These are phyloP conservation scores for Fringilla coelebs DNA, from an alignment of 2,797 vertebrate species.

Conservation along the genomic window DNA sequence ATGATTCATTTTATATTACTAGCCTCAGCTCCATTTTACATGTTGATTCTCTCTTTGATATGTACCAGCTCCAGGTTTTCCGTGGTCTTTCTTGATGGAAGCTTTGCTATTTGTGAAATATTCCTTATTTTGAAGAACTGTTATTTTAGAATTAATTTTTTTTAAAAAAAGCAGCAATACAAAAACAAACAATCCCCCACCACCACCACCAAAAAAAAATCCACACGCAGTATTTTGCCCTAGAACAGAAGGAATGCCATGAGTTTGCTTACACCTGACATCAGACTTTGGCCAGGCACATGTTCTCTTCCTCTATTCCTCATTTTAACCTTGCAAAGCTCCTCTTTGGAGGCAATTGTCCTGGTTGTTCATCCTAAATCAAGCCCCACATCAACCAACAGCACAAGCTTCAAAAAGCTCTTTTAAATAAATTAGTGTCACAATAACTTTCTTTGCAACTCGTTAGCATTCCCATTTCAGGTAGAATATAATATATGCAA, in stretches of 20 bases:
- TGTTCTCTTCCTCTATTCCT: not conserved
- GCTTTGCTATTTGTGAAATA: not conserved
- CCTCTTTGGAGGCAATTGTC: not conserved
- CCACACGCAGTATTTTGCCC: not conserved
- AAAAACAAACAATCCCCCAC: not conserved
- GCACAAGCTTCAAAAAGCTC: not conserved
- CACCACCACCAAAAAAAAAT: too few relatives aligned
- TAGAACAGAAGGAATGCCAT: not conserved
- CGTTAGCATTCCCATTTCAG: slow-evolving; percentile 36
- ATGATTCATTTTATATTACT: not conserved
- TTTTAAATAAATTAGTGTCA: slow-evolving; percentile 50
- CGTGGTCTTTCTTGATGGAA: not conserved
- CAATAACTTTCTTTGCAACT: slow-evolving; percentile 26
- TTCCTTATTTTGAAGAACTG: not conserved
- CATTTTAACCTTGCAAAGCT: not conserved
- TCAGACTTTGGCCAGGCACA: not conserved
- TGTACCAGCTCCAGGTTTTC: not conserved
- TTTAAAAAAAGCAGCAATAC: not conserved
- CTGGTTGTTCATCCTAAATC: not conserved
- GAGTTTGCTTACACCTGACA: not conserved
- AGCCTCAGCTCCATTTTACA: not conserved
- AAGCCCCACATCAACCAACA: not conserved
- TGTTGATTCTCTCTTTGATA: not conserved
- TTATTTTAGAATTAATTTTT: not conserved
- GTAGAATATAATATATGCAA: slow-evolving; percentile 59